Conservation (phyloP, 1,140 invertebrate species). For the Caenorhabditis remanei region DNA sequence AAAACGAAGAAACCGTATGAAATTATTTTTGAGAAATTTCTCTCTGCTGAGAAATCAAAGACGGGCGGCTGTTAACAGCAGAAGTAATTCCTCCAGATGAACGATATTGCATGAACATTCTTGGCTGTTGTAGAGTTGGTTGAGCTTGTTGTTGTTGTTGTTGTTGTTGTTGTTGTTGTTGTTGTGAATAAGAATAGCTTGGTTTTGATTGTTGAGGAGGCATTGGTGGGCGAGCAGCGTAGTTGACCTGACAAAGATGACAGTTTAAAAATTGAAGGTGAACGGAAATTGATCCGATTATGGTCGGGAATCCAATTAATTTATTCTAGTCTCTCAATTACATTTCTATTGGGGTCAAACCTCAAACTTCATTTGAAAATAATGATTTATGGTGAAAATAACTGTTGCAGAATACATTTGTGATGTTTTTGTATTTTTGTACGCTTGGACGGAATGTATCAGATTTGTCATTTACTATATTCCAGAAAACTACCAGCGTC, state of each 20-base stretch:
- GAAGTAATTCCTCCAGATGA: constrained; percentile 15
- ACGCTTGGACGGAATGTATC: too few species aligned
- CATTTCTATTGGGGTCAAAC: too few species aligned
- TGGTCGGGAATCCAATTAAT: too few species aligned
- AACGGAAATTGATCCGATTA: too few species aligned
- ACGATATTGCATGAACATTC: constrained; percentile 36
- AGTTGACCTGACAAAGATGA: neutral
- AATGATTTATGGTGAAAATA: too few species aligned
- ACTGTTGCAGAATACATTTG: too few species aligned
- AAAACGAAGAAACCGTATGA: neutral
- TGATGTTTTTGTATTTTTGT: too few species aligned
- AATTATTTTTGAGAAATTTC: constrained; percentile 47
- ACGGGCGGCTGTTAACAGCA: constrained; percentile 18
- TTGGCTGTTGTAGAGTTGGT: neutral
- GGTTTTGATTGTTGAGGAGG: constrained; percentile 29
- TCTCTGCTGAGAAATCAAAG: constrained; percentile 11
- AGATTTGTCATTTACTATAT: too few species aligned
- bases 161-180: constrained; percentile 1
- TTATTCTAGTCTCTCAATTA: too few species aligned
- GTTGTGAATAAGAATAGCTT: neutral
- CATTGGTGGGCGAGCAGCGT: constrained; percentile 34
- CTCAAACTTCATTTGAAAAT: too few species aligned
- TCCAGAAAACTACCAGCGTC: too few species aligned
- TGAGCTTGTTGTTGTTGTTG: constrained; percentile 1
- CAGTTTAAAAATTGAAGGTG: too few species aligned